phyloP scores from a whole-genome alignment of 2,113 vertebrate genomes.

The Phylloscopus trochilus region DNA sequence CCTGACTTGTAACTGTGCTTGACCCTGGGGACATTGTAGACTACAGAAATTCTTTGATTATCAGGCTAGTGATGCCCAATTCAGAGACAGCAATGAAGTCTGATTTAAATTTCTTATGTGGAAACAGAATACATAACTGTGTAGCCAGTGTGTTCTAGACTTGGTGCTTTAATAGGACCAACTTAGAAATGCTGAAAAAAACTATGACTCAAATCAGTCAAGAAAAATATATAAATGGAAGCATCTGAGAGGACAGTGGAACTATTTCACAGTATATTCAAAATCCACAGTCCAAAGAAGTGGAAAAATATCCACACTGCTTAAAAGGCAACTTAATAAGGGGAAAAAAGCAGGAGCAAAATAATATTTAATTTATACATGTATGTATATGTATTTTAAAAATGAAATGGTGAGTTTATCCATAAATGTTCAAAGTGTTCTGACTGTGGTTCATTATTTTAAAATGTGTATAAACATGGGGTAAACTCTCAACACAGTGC shows the following conservation, averaged over 20 bases:
- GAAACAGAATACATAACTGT: background rate
- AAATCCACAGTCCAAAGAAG: background rate
- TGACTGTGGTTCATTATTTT: constrained; percentile 19
- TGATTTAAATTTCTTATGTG: background rate
- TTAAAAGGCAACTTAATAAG: background rate
- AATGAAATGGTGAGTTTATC: background rate
- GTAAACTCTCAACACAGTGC: background rate
- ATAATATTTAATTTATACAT: background rate
- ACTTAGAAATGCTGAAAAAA: background rate
- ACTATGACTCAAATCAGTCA: background rate
- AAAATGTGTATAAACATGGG: constrained; percentile 27
- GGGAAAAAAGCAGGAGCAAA: background rate
- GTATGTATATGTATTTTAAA: background rate
- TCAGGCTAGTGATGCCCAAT: background rate
- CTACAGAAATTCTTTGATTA: background rate
- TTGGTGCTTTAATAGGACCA: background rate
- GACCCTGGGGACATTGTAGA: background rate
- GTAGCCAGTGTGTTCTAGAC: background rate
- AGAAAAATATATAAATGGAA: background rate
- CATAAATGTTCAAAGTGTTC: background rate
- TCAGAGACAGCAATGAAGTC: background rate
- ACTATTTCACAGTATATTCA: background rate
- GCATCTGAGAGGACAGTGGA: background rate
- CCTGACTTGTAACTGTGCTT: background rate
- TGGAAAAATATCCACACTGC: background rate